phyloP scores from a whole-genome alignment of 2,888 invertebrate genomes.

The Cosmorhoe ocellata region DNA sequence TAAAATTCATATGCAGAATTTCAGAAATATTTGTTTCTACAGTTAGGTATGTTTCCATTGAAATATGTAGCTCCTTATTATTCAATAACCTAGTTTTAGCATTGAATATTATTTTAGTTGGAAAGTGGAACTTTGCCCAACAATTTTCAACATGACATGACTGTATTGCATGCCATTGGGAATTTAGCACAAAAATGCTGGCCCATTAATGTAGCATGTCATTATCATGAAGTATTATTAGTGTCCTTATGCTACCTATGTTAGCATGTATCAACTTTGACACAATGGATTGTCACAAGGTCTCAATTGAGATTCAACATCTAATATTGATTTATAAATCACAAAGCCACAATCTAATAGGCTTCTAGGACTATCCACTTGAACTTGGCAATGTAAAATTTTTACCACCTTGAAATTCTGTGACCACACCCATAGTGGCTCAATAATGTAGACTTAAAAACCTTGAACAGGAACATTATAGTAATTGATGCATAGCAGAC shows the following conservation, averaged over 20 bases:
- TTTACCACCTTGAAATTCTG: too few species aligned
- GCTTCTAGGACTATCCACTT: conserved; percentile 2
- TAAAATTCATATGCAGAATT: too few species aligned
- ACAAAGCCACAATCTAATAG: conserved; percentile 5
- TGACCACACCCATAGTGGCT: too few species aligned
- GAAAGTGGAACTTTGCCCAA: conserved; percentile 2
- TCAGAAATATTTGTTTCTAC: neutral
- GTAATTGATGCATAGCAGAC: conserved; percentile 16
- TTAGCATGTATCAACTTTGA: neutral
- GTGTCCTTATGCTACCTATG: neutral
- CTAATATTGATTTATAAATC: conserved; percentile 7
- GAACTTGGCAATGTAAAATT: conserved; percentile 8
- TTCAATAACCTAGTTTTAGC: neutral
- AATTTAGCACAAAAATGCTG: conserved; percentile 4
- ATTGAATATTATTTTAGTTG: neutral
- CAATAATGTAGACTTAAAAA: too few species aligned
- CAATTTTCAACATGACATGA: neutral
- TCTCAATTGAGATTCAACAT: neutral
- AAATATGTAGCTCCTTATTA: neutral
- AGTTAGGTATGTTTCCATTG: neutral
- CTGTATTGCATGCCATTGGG: conserved; percentile 1
- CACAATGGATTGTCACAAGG: conserved; percentile 1
- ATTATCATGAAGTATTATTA: neutral
- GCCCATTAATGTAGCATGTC: neutral
- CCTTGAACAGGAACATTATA: too few species aligned